Base-by-base conservation (phyloP, 2,888 invertebrate genomes). In the Digitonthophagus gazella region DNA sequence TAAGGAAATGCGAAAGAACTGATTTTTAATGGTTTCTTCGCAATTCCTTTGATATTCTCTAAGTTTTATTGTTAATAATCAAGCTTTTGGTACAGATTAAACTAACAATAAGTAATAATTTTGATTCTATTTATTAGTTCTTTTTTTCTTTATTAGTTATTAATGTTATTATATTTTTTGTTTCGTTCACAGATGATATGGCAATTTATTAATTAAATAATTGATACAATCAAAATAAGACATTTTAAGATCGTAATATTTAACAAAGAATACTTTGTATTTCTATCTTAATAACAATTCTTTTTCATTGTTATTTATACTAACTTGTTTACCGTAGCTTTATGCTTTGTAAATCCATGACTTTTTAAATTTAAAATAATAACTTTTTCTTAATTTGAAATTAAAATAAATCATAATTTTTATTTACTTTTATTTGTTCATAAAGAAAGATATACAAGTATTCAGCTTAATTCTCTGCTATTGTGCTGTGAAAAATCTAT, bases 351-450 rank as follows among this genome's bases (percentile, higher is more conserved):
- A 75, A 8, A 78, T 76, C 78, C 75, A 76, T 76, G 76, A 76
- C 28, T 44, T 79, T 79, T 80, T 78, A 80, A 80, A 80, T 80
- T 79, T 79, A 80, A 79, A 73, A 74, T 76, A 78, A 77, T 73
- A 71, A 72, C 65, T 55, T 64, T 11, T 5, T 44, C 1, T 44
- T 44, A 2, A 5, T 44, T 44, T 57, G 65, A 65, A 71, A 55
- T 68, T 64, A 71, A 69, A 71, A 44, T 44, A 11, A 44, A 8
- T 44, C 22, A 22, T 4, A 72, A 65, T 65, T 66, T 65, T 74
- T 72, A 75, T n/a, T n/a, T n/a, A n/a, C n/a, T n/a, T n/a, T n/a
- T 75, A 73, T 74, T 76, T 75, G 77, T 75, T 75, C 75, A 75
- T 69, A 78, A 78, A 79, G 76, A 79, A 79, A 78, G 79, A 76